Evolutionary conservation across 37 sponge, comb jelly and placozoan species (phyloP), one percentile per base, ranked within the genome.

Genomic region (Tethya wilhelma): DNA sequence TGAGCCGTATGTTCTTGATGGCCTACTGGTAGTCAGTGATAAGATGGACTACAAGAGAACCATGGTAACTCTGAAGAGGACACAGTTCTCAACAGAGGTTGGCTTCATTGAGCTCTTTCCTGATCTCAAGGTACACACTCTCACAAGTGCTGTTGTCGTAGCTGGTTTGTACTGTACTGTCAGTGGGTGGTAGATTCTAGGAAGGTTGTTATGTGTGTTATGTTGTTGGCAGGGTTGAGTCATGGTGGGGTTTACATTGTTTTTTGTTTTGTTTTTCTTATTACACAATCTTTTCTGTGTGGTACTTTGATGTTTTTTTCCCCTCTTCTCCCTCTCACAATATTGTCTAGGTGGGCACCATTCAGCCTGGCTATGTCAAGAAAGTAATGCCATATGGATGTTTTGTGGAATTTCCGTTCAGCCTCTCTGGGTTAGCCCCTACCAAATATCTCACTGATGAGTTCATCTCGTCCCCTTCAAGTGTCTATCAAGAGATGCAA

Each of bases 341-440:
- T n/a, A n/a, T 28, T 23, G n/a, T 64, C 41, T 73, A 94, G 94
- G 64, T 65, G 60, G 94, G 90, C 22, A 38, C 57, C 60, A 39
- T 94, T 39, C 56, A 82, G 56, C 23, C 64, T 58, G 94, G 94
- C 26, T 85, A 83, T 41, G 65, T 94, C 62, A 86, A 72, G 84
- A 87, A 83, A 44, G 12, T 53, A 2, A 68, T 74, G 70, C 46
- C 80, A 4, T 94, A 80, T 83, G 94, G 94, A 0, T 69, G 78
- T 41, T 94, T 94, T 59, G 84, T 94, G 33, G 84, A 88, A 62
- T 90, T 94, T 57, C 76, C 87, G 30, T 31, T 79, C 62, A 40
- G 67, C 38, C 72, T 90, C 12, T 79, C 77, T 49, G 94, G 88
- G 9, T 72, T 94, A 23, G 87, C 87, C 30, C 94, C 94, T n/a